Evolutionary conservation across 2,113 vertebrate genomes (phyloP).

Genomic region (Arenaria interpres): DNA sequence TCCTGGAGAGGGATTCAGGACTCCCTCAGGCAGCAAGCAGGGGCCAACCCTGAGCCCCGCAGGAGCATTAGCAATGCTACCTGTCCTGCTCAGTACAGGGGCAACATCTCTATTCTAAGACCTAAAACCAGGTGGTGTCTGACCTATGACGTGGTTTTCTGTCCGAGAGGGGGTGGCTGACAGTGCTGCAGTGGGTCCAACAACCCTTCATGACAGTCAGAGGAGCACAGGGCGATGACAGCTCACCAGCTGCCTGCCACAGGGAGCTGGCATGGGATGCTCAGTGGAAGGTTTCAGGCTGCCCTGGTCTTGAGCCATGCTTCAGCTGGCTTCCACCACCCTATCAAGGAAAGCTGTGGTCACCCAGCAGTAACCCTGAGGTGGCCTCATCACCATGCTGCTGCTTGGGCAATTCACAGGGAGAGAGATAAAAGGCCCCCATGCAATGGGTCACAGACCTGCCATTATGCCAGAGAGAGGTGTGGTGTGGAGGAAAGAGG

Average conservation of each 20-base stretch:
- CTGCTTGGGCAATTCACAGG: neutral
- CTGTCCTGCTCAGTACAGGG: neutral
- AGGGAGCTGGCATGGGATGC: neutral
- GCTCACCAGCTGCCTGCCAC: neutral
- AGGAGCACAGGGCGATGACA: neutral
- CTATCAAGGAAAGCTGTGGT: neutral
- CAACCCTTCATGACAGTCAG: neutral
- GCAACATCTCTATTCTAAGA: neutral
- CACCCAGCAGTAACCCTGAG: neutral
- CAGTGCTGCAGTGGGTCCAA: neutral
- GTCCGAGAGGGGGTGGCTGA: neutral
- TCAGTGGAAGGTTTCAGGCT: neutral
- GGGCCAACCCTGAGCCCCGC: neutral
- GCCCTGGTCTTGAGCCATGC: neutral
- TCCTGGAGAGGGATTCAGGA: neutral
- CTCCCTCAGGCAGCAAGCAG: neutral
- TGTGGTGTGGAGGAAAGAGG: neutral
- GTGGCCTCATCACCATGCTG: fast-evolving
- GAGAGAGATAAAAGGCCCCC: fast-evolving
- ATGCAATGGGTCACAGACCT: neutral
- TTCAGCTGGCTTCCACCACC: neutral
- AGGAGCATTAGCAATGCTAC: neutral
- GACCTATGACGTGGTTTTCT: neutral
- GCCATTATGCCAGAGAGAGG: neutral
- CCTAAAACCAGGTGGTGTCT: neutral